Conservation (phyloP, 2,113 vertebrate species). For the Zosterops lateralis region DNA sequence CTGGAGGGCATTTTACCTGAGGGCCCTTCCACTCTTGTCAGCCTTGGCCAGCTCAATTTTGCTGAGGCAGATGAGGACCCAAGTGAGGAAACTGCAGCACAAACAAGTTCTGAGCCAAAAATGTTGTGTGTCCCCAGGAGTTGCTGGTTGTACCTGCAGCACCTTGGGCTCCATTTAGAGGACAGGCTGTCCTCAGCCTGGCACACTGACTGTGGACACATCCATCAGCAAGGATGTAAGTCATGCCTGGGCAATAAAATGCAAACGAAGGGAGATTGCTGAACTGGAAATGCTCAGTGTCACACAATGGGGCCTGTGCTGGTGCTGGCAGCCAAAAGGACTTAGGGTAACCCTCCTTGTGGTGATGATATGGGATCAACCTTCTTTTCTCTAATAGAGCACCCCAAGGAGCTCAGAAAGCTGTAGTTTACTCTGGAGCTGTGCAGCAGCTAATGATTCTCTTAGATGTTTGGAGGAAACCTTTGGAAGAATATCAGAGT, state of each 20-base stretch:
- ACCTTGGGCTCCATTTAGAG: neutral
- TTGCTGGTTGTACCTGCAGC: neutral
- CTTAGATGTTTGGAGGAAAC: neutral
- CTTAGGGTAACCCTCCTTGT: neutral
- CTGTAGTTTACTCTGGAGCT: neutral
- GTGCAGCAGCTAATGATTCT: neutral
- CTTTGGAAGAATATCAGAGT: neutral
- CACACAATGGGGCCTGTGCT: fast-evolving
- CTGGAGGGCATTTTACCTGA: neutral
- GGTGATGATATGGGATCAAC: neutral
- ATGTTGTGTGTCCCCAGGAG: fast-evolving
- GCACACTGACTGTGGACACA: neutral
- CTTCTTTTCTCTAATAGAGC: neutral
- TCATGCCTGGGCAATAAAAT: neutral
- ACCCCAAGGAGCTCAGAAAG: neutral
- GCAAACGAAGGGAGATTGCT: neutral
- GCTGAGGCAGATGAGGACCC: neutral
- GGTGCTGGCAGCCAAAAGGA: neutral
- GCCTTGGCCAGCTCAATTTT: neutral
- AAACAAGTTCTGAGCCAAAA: neutral
- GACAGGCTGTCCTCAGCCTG: neutral
- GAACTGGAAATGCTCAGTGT: neutral
- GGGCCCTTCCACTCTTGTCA: neutral
- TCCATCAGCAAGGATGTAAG: neutral
- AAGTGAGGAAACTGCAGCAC: neutral